phyloP scores from a whole-genome alignment of 2,797 vertebrate species.

The Crenuchus spilurus region DNA sequence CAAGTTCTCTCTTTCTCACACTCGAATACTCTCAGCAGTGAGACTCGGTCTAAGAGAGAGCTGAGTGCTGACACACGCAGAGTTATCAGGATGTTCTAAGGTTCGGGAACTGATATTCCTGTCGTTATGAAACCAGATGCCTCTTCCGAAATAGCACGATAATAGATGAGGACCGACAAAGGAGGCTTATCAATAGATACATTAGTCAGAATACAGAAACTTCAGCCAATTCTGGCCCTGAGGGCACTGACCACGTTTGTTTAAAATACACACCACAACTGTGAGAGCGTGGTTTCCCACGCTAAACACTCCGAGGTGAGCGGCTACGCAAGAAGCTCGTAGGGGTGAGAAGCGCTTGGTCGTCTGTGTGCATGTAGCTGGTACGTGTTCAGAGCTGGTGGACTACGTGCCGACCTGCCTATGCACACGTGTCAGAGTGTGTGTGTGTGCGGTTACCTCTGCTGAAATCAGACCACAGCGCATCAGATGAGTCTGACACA shows the following conservation, averaged over 20 bases:
- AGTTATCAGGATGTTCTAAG: slow-evolving; percentile 38
- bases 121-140: neutral
- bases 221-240: slow-evolving; percentile 1
- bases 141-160: neutral
- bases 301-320: slow-evolving; percentile 16
- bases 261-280: slow-evolving; percentile 12
- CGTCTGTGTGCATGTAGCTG: slow-evolving; percentile 21
- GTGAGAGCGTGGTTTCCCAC: slow-evolving; percentile 37
- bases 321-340: slow-evolving; percentile 23
- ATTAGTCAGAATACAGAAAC: neutral
- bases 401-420: slow-evolving; percentile 74
- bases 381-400: slow-evolving; percentile 64
- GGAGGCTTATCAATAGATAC: neutral
- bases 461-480: slow-evolving; percentile 64
- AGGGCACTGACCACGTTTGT: neutral
- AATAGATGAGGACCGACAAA: neutral
- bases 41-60: slow-evolving; percentile 43
- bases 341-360: slow-evolving; percentile 33
- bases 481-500: slow-evolving; percentile 60
- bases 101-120: slow-evolving; percentile 39
- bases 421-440: slow-evolving; percentile 42
- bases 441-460: slow-evolving; percentile 58
- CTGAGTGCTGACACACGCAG: slow-evolving; percentile 58
- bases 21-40: slow-evolving; percentile 57
- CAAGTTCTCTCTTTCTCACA: slow-evolving; percentile 60